A percentile compares a stretch with the other conserved stretches of the same genome.
Evolutionary conservation across 1,140 invertebrate genomes (phyloP).

Genomic region (Orchestia grillus): DNA sequence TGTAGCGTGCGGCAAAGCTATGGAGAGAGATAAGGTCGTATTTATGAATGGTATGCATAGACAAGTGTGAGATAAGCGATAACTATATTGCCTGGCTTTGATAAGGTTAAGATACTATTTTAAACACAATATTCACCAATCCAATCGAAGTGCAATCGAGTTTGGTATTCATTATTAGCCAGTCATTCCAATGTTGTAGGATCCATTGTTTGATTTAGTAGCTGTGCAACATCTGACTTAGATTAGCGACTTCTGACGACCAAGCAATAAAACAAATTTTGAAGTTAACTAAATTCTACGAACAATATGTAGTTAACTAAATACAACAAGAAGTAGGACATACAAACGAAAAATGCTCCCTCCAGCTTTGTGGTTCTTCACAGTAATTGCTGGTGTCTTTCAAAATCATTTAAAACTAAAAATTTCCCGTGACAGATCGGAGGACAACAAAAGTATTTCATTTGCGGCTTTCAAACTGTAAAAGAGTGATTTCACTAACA

Average conservation of each 20-base stretch:
- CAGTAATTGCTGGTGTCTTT: neutral
- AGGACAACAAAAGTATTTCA: neutral
- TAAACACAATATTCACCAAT: no score
- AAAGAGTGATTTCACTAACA: neutral
- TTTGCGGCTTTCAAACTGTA: neutral
- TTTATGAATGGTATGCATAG: neutral
- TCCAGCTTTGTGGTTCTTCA: neutral
- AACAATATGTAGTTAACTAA: neutral
- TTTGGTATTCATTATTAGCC: no score
- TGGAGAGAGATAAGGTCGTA: neutral
- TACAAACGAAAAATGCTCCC: neutral
- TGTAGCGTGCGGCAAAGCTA: no score
- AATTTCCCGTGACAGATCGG: neutral
- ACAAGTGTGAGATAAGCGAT: neutral
- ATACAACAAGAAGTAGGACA: no score
- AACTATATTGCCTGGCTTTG: no score
- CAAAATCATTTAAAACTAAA: neutral
- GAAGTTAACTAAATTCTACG: neutral
- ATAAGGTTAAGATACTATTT: no score
- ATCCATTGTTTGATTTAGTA: neutral
- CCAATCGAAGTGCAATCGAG: no score
- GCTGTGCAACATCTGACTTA: neutral
- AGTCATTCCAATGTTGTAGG: neutral
- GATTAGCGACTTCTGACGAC: neutral
- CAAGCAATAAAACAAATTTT: neutral